Evolutionary conservation across 1,140 invertebrate species (phyloP).

Genomic region (Coelopa frigida): DNA sequence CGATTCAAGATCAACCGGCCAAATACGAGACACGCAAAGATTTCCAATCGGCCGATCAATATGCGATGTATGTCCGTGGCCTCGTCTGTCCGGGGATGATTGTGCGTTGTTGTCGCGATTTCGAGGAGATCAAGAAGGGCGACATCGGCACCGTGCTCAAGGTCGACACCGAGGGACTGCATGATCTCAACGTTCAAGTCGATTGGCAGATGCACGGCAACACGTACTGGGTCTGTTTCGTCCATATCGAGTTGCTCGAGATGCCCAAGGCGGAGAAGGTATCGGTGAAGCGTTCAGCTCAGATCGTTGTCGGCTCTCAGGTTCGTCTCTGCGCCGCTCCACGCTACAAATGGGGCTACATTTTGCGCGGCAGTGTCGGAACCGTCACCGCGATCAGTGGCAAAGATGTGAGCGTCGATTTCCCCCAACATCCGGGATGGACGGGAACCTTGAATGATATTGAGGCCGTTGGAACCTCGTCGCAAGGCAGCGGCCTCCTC

Average conservation of each 20-base stretch:
- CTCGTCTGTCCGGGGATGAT: slow-evolving; percentile 81
- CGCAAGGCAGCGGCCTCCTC: slow-evolving; percentile 3
- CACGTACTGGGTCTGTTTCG: slow-evolving; percentile 81
- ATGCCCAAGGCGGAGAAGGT: slow-evolving; percentile 46
- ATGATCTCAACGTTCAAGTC: slow-evolving; percentile 78
- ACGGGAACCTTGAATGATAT: slow-evolving; percentile 82
- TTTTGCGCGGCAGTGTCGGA: slow-evolving; percentile 69
- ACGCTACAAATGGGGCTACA: slow-evolving; percentile 84
- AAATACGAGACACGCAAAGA: slow-evolving; percentile 60
- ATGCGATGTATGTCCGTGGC: slow-evolving; percentile 82
- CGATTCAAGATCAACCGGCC: slow-evolving; percentile 30
- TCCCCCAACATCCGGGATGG: slow-evolving; percentile 84
- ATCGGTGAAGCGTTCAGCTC: slow-evolving; percentile 14
- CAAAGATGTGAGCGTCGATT: slow-evolving; percentile 81
- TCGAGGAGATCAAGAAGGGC: slow-evolving; percentile 78
- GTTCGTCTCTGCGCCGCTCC: slow-evolving; percentile 72
- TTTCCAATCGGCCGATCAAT: slow-evolving; percentile 78
- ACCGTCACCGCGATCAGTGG: slow-evolving; percentile 69
- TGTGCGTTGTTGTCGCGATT: slow-evolving; percentile 82
- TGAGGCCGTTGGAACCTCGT: slow-evolving; percentile 58
- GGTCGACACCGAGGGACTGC: slow-evolving; percentile 76
- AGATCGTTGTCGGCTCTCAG: slow-evolving; percentile 69
- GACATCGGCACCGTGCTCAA: slow-evolving; percentile 78
- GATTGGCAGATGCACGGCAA: slow-evolving; percentile 83
- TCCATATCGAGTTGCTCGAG: slow-evolving; percentile 72